These are phyloP conservation scores for Thermophis baileyi DNA, from an alignment of 2,113 vertebrate species.

Conservation along the genomic window DNA sequence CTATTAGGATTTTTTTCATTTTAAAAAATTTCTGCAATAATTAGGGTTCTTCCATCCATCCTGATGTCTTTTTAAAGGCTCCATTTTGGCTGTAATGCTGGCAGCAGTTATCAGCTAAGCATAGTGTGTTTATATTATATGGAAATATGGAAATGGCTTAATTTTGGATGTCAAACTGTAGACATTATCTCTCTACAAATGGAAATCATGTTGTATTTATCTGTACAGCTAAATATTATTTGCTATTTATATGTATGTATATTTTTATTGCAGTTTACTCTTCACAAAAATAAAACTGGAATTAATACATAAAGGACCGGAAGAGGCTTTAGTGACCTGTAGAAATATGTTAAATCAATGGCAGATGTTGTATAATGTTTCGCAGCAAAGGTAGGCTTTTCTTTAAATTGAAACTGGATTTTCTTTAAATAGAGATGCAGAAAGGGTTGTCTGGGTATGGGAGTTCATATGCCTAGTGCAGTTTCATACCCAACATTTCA, in stretches of 20 bases:
- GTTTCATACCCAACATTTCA: not conserved
- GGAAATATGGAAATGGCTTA: not conserved
- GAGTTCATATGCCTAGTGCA: not conserved
- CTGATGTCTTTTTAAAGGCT: not conserved
- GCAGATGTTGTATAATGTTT: slow-evolving; percentile 81
- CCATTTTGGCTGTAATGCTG: not conserved
- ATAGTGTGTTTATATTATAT: not conserved
- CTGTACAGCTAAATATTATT: not conserved
- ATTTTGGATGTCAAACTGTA: not conserved
- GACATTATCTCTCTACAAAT: not conserved
- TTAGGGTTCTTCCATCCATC: not conserved
- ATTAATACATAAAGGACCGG: slow-evolving; percentile 81
- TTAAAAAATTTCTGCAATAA: not conserved
- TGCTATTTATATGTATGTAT: not conserved
- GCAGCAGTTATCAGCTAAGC: not conserved
- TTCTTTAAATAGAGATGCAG: not conserved
- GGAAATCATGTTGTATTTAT: not conserved
- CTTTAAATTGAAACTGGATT: not conserved
- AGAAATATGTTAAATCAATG: slow-evolving; percentile 87
- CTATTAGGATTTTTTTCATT: not conserved
- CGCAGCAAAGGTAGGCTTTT: slow-evolving; percentile 80
- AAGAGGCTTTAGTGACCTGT: slow-evolving; percentile 87
- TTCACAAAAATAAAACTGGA: slow-evolving; percentile 95
- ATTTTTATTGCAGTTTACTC: slow-evolving; percentile 76
- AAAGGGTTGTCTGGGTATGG: not conserved